A percentile compares a stretch with the other conserved stretches of the same genome.
Conservation (phyloP, 2,888 invertebrate genomes). For the Deroplatys truncata region DNA sequence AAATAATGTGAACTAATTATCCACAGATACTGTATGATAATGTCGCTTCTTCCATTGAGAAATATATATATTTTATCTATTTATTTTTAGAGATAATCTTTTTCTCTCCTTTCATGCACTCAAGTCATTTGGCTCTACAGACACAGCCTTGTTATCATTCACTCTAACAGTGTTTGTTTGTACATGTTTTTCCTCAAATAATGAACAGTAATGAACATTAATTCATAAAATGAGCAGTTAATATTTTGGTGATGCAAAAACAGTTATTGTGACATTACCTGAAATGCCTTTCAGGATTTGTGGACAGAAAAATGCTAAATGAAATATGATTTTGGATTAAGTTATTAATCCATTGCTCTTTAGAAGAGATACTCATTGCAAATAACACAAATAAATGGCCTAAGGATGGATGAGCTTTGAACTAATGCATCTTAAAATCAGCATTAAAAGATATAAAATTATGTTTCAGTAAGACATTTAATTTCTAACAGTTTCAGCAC, state of each 20-base stretch:
- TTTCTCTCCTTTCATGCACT: background rate
- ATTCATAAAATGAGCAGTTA: conserved; percentile 3
- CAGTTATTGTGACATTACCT: background rate
- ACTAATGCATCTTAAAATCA: background rate
- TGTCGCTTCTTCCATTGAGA: background rate
- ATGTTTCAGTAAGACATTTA: background rate
- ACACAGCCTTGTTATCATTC: conserved; percentile 15
- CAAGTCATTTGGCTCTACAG: conserved; percentile 11
- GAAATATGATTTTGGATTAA: background rate
- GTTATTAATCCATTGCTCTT: background rate
- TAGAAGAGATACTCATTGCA: background rate
- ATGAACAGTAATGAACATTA: background rate
- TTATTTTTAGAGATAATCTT: background rate
- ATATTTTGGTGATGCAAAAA: background rate
- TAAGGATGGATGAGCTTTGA: background rate
- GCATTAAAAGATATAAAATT: background rate
- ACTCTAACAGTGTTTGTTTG: background rate
- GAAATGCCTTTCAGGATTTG: background rate
- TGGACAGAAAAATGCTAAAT: background rate
- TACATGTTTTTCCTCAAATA: background rate
- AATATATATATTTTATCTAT: conserved; percentile 5
- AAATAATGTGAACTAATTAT: background rate
- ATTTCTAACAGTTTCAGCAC: background rate
- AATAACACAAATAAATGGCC: background rate
- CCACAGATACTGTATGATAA: background rate